phyloP scores from a whole-genome alignment of 2,888 invertebrate genomes.

The Homarus gammarus region DNA sequence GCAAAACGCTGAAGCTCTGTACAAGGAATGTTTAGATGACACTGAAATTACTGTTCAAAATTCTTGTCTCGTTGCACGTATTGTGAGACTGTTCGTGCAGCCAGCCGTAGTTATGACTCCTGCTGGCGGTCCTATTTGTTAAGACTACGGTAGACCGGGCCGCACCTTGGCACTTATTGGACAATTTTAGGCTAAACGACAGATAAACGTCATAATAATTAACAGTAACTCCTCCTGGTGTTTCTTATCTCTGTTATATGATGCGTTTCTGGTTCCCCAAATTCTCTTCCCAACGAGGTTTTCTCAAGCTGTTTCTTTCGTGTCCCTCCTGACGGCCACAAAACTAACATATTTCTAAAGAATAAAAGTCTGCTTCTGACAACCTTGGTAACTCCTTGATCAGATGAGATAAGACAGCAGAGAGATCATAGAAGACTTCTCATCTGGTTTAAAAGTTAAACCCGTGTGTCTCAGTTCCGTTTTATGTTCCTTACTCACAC shows the following conservation, averaged over 20 bases:
- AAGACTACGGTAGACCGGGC: background rate
- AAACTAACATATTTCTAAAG: too few relatives aligned
- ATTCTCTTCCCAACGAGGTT: background rate
- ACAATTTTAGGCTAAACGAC: conserved; percentile 9
- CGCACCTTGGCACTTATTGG: background rate
- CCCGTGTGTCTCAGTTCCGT: too few relatives aligned
- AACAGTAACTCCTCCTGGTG: background rate
- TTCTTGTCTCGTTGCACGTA: background rate
- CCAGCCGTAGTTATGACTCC: background rate
- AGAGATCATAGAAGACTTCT: too few relatives aligned
- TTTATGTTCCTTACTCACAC: too few relatives aligned
- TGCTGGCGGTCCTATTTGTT: background rate
- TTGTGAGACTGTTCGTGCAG: too few relatives aligned
- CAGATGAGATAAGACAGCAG: too few relatives aligned
- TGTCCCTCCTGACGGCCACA: too few relatives aligned
- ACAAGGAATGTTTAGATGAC: background rate
- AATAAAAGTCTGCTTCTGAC: too few relatives aligned
- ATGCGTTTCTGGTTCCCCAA: background rate
- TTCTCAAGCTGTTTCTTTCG: too few relatives aligned
- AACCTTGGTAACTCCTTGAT: too few relatives aligned
- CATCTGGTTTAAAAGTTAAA: too few relatives aligned
- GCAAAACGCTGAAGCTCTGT: background rate
- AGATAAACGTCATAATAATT: conserved; percentile 1
- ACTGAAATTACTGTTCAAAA: background rate
- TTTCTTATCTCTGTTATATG: background rate